These are phyloP conservation scores for Desmodus rotundus DNA, from an alignment of 2,113 vertebrate genomes.

Conservation along the genomic window DNA sequence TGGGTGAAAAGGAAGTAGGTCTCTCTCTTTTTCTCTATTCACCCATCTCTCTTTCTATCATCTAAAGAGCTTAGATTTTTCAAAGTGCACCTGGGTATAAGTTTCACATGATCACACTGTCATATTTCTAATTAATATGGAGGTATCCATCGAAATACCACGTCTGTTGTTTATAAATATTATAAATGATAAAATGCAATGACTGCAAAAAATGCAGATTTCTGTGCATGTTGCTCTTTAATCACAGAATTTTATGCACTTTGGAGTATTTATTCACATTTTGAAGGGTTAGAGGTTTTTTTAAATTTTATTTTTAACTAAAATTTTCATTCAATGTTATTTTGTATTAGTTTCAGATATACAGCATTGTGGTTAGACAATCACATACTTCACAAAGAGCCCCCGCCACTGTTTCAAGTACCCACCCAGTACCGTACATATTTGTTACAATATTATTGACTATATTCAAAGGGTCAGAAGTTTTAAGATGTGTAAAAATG, in stretches of 20 bases:
- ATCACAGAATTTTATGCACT: background rate
- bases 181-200: background rate
- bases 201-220: background rate
- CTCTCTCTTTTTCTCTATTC: background rate
- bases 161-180: background rate
- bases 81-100: background rate
- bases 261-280: background rate
- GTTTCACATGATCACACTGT: background rate
- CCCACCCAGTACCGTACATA: too few relatives aligned
- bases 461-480: background rate
- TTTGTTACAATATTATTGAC: background rate
- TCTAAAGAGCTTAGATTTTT: background rate
- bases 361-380: background rate
- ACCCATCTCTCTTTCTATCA: background rate
- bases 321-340: background rate
- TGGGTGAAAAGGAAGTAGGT: background rate
- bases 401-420: background rate
- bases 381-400: background rate
- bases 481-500: slow-evolving; percentile 20
- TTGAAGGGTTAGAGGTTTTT: background rate
- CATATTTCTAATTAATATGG: background rate
- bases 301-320: background rate
- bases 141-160: background rate
- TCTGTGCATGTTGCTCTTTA: background rate
- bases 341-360: background rate